phyloP scores from a whole-genome alignment of 2,113 vertebrate species.

The Candoia aspera region DNA sequence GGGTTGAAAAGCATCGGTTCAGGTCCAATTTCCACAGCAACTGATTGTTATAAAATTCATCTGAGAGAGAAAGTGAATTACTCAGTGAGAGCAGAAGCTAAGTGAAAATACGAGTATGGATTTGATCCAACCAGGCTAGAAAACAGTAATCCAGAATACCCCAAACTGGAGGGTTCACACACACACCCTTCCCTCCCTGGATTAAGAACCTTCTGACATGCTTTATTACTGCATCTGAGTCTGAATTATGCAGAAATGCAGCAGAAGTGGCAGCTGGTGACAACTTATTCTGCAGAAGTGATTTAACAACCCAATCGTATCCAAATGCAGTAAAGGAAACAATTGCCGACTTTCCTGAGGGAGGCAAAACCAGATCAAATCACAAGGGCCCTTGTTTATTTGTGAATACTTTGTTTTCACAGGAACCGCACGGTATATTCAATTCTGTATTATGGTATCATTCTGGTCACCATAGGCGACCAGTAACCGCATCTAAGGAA shows the following conservation, averaged over 20 bases:
- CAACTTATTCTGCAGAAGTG: background rate
- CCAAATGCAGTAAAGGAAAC: background rate
- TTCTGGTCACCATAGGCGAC: too few relatives aligned
- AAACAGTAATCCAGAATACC: too few relatives aligned
- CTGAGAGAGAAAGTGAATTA: background rate
- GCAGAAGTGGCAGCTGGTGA: background rate
- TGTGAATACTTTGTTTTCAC: background rate
- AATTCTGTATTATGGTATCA: too few relatives aligned
- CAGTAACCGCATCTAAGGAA: background rate
- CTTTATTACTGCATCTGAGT: too few relatives aligned
- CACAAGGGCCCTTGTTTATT: background rate
- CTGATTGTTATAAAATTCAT: background rate
- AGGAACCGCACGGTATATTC: background rate
- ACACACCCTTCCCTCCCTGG: too few relatives aligned
- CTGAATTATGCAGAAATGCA: background rate
- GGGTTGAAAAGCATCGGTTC: background rate
- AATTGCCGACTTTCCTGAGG: background rate
- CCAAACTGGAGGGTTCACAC: too few relatives aligned
- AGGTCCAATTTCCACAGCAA: background rate
- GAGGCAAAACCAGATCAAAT: background rate
- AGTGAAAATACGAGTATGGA: too few relatives aligned
- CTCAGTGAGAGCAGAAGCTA: background rate
- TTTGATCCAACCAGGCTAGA: too few relatives aligned
- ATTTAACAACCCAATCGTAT: background rate
- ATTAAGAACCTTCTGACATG: too few relatives aligned